These are phyloP conservation scores for Piprites chloris DNA, from an alignment of 2,113 vertebrate genomes.

Conservation along the genomic window DNA sequence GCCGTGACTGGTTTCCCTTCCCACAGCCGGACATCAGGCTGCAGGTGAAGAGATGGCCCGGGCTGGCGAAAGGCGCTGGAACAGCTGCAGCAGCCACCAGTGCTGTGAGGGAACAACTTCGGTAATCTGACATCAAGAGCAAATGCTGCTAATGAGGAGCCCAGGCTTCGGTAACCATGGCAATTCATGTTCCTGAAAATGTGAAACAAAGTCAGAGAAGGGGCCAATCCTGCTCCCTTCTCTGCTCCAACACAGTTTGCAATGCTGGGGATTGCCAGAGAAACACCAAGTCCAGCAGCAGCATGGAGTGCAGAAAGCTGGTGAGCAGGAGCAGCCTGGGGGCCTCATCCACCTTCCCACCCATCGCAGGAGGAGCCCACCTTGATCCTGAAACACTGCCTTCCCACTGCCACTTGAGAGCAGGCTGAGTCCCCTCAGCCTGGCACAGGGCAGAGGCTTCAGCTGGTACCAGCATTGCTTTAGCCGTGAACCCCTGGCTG, in stretches of 20 bases:
- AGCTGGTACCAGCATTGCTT: accelerated
- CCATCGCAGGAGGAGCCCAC: not conserved
- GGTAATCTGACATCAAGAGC: constrained; percentile 58
- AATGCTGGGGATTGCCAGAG: accelerated
- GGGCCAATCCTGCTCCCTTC: not conserved
- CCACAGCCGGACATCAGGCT: not conserved
- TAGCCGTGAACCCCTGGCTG: accelerated
- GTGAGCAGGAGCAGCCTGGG: not conserved
- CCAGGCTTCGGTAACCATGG: constrained; percentile 66
- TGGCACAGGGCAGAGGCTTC: not conserved
- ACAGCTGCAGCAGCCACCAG: not conserved
- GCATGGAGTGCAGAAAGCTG: accelerated
- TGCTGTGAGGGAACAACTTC: not conserved
- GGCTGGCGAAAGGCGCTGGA: not conserved
- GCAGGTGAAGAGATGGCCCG: not conserved
- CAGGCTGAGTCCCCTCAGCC: not conserved
- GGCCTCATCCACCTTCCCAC: not conserved
- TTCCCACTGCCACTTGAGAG: not conserved
- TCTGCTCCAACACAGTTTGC: accelerated
- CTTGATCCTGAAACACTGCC: not conserved
- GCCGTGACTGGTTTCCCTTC: not conserved
- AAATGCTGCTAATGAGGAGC: constrained; percentile 60
- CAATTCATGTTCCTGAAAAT: constrained; percentile 44
- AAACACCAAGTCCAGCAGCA: not conserved
- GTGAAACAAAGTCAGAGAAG: not conserved